These are phyloP conservation scores for Eristalis intricaria DNA, from an alignment of 2,888 invertebrate species.

Conservation along the genomic window DNA sequence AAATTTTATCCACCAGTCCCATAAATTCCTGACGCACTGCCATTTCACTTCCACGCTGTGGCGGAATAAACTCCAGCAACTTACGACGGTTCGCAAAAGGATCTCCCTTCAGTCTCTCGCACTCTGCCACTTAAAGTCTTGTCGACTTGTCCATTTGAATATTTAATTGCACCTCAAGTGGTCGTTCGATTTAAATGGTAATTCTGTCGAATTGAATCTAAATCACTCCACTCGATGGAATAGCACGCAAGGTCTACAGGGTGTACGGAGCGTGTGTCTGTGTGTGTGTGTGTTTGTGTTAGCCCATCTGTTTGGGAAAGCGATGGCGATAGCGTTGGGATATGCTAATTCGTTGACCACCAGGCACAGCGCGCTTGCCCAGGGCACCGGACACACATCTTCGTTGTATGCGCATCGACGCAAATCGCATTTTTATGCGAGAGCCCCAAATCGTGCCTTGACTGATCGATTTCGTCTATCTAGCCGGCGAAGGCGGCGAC, in stretches of 20 bases:
- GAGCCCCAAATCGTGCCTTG: slow-evolving; percentile 47
- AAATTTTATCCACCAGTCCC: not conserved
- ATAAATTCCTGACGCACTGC: slow-evolving; percentile 6
- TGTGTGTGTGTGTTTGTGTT: too few species aligned
- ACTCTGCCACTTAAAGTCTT: not conserved
- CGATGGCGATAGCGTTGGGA: not conserved
- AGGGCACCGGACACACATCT: slow-evolving; percentile 41
- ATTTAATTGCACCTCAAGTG: slow-evolving; percentile 20
- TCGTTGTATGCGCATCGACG: not conserved
- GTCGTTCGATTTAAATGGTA: slow-evolving; percentile 43
- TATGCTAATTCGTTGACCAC: slow-evolving; percentile 28
- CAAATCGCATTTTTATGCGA: slow-evolving; percentile 44
- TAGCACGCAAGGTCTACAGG: not conserved
- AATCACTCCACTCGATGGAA: slow-evolving; percentile 6
- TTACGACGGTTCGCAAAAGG: not conserved
- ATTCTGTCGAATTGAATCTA: slow-evolving; percentile 38
- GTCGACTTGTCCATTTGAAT: slow-evolving; percentile 21
- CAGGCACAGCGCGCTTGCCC: not conserved
- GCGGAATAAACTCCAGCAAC: not conserved
- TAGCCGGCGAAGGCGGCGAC: not conserved
- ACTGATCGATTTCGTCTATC: slow-evolving; percentile 43
- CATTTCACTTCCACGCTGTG: not conserved
- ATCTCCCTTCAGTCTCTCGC: not conserved
- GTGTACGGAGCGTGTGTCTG: not conserved
- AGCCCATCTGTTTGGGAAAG: slow-evolving; percentile 5